These are phyloP conservation scores for Syngnathus scovelli DNA, from an alignment of 2,113 vertebrate genomes.

Conservation along the genomic window DNA sequence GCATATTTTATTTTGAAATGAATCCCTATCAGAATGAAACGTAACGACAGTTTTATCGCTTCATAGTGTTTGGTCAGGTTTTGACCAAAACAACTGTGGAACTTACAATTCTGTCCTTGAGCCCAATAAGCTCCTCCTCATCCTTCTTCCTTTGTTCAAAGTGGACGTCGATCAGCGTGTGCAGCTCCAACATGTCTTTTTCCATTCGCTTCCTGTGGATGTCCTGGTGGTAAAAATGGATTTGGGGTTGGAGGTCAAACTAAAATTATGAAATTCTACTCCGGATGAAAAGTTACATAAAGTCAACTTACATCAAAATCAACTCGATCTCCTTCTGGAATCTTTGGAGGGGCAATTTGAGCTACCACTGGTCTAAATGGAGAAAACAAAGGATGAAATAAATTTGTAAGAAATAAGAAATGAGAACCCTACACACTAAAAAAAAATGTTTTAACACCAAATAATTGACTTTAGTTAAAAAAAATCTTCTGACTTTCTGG, in stretches of 20 bases:
- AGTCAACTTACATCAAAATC: conserved; percentile 71
- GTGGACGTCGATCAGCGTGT: conserved; percentile 90
- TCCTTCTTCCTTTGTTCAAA: conserved; percentile 95
- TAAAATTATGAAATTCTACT: neutral
- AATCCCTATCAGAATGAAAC: neutral
- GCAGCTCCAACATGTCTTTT: conserved; percentile 92
- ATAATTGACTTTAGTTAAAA: too few relatives aligned
- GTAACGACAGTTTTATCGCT: neutral
- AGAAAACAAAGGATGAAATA: neutral
- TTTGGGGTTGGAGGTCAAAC: neutral
- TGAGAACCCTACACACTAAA: too few relatives aligned
- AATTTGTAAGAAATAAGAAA: neutral
- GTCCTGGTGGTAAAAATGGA: conserved; percentile 71
- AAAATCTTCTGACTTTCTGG: too few relatives aligned
- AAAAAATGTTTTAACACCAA: too few relatives aligned
- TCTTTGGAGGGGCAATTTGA: conserved; percentile 71
- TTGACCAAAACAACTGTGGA: neutral
- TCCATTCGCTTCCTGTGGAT: conserved; percentile 98
- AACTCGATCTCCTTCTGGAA: conserved; percentile 74
- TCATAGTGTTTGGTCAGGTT: neutral
- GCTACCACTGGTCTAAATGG: conserved; percentile 63
- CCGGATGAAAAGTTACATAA: neutral
- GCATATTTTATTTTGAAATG: neutral
- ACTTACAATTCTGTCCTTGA: conserved; percentile 92
- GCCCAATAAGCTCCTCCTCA: conserved; percentile 88